A percentile compares a stretch with the other conserved stretches of the same genome.
Conservation (phyloP, 2,113 vertebrate species). For the Edolisoma coerulescens region DNA sequence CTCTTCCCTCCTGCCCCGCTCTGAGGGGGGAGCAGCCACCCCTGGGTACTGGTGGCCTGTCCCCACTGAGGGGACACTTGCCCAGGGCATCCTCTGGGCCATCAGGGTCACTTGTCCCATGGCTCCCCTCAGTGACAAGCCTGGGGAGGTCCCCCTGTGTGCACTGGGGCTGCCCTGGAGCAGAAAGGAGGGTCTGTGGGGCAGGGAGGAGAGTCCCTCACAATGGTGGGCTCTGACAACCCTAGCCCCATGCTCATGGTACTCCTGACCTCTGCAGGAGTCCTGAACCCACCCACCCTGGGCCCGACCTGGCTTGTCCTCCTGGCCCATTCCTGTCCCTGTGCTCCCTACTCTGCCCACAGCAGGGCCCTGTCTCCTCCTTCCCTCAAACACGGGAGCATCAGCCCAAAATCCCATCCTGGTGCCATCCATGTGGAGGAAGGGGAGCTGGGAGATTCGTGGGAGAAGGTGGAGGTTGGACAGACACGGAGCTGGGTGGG, state of each 20-base stretch:
- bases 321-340: background rate
- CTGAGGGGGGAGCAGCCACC: background rate
- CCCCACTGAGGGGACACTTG: rapidly evolving
- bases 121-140: rapidly evolving
- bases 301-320: rapidly evolving
- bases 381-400: background rate
- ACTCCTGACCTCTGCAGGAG: background rate
- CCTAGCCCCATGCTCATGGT: background rate
- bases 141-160: background rate
- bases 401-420: background rate
- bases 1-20: background rate
- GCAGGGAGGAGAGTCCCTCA: background rate
- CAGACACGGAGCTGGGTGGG: background rate
- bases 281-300: background rate
- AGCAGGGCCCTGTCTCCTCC: background rate
- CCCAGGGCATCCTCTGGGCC: background rate
- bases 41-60: rapidly evolving
- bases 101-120: rapidly evolving
- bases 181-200: background rate
- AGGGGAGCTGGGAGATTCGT: background rate
- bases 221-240: background rate
- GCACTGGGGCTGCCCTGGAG: background rate
- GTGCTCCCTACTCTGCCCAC: background rate
- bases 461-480: background rate
- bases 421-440: background rate